phyloP scores from a whole-genome alignment of 2,113 vertebrate species.

The Illadopsis cleaveri region DNA sequence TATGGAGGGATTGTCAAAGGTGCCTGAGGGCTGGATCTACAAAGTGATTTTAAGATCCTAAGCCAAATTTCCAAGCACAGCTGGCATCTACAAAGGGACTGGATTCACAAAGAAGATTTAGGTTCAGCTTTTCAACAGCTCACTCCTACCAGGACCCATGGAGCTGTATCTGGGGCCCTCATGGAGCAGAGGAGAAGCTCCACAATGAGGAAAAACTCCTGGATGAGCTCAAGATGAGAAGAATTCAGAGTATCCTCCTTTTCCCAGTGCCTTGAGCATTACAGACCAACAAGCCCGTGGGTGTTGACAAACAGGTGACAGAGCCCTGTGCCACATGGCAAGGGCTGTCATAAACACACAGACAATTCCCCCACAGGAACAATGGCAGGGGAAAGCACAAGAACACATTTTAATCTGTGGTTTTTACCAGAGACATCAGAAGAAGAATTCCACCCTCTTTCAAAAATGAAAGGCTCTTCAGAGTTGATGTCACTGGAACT shows the following conservation, averaged over 20 bases:
- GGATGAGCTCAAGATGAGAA: neutral
- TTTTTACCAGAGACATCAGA: neutral
- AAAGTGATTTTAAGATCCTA: conserved; percentile 20
- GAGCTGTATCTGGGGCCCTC: neutral
- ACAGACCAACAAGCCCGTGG: neutral
- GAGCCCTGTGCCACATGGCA: neutral
- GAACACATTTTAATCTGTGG: neutral
- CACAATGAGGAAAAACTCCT: neutral
- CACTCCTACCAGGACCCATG: neutral
- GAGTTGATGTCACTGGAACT: neutral
- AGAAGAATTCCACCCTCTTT: neutral
- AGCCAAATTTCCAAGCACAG: neutral
- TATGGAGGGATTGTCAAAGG: conserved; percentile 7
- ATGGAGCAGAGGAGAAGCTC: neutral
- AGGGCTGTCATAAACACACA: neutral
- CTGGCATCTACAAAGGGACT: neutral
- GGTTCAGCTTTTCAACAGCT: neutral
- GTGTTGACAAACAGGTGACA: neutral
- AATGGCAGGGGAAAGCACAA: neutral
- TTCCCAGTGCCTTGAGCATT: no score
- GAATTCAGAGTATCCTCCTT: neutral
- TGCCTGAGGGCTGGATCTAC: neutral
- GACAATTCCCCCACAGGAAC: neutral
- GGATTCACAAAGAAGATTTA: neutral
- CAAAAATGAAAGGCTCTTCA: neutral